A percentile compares a stretch with the other conserved stretches of the same genome.
These are phyloP conservation scores for Nanorana parkeri DNA, from an alignment of 2,113 vertebrate species.

Conservation along the genomic window DNA sequence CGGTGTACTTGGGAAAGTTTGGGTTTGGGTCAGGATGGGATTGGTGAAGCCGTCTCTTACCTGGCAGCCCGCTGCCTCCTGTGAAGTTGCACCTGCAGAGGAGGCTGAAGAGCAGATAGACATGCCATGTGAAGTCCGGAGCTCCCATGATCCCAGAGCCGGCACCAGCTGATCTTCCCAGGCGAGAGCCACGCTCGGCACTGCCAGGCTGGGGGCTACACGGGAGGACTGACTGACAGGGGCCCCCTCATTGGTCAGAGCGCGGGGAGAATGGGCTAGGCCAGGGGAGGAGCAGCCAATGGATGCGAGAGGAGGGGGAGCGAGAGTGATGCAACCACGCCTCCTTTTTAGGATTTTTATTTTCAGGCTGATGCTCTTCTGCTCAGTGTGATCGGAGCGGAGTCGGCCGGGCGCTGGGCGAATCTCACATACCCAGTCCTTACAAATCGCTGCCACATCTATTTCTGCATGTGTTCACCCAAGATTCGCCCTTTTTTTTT, in stretches of 20 bases:
- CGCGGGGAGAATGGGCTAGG: constrained; percentile 61
- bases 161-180: constrained; percentile 69
- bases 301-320: constrained; percentile 8
- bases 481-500: too few species aligned
- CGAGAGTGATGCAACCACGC: neutral
- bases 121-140: constrained; percentile 77
- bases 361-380: neutral
- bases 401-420: too few species aligned
- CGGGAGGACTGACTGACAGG: constrained; percentile 73
- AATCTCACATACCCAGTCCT: too few species aligned
- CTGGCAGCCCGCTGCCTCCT: constrained; percentile 80
- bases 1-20: neutral
- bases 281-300: constrained; percentile 31
- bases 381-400: neutral
- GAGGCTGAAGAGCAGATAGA: constrained; percentile 81
- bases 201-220: constrained; percentile 66
- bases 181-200: constrained; percentile 74
- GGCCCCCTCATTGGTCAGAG: constrained; percentile 78
- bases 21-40: neutral
- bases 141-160: constrained; percentile 80
- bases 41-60: constrained; percentile 72
- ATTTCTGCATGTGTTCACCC: too few species aligned
- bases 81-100: constrained; percentile 76
- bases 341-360: neutral
- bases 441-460: too few species aligned